Evolutionary conservation across 2,797 vertebrate species (phyloP), one percentile per base, ranked within the genome.

Genomic region (Danionella dracula): DNA sequence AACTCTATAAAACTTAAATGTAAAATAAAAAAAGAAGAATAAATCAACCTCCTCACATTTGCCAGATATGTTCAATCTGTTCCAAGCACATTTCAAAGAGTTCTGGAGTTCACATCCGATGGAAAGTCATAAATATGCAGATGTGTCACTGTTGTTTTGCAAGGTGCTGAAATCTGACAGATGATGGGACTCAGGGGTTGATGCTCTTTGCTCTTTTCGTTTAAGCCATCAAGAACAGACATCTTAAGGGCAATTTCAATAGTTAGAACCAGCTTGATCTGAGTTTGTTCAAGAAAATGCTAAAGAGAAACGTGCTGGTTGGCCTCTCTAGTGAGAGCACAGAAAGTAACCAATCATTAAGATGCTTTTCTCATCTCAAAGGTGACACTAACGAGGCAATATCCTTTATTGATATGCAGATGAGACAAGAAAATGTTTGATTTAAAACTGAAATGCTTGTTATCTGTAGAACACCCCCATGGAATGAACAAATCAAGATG

Each of bases 91-190:
- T n/a, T n/a, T n/a, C n/a, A n/a, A n/a, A n/a, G n/a, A n/a, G n/a
- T n/a, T n/a, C n/a, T n/a, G n/a, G n/a, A n/a, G n/a, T 50, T 15
- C 21, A 62, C 2, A 31, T 62, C 13, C n/a, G n/a, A n/a, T n/a
- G n/a, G n/a, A 51, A 64, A 41, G 15, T 57, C 55, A 66, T 70
- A 63, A 70, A 67, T 72, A 76, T 70, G 70, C 53, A 63, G 64
- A 72, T 72, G 51, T 41, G 51, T 54, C 55, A 13, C 29, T 45
- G n/a, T 45, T 8, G 5, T 54, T 73, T 63, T 65, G 59, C 51
- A 67, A 56, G 48, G 8, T 15, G 20, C 45, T 10, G 13, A 48
- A 64, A 27, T 42, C 45, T 41, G 67, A 56, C 44, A 49, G 51
- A 56, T 37, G 45, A 62, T 42, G 62, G 16, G 32, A 68, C 53